Base-by-base conservation (phyloP, 2,888 invertebrate genomes). In the Eupithecia subumbrata region DNA sequence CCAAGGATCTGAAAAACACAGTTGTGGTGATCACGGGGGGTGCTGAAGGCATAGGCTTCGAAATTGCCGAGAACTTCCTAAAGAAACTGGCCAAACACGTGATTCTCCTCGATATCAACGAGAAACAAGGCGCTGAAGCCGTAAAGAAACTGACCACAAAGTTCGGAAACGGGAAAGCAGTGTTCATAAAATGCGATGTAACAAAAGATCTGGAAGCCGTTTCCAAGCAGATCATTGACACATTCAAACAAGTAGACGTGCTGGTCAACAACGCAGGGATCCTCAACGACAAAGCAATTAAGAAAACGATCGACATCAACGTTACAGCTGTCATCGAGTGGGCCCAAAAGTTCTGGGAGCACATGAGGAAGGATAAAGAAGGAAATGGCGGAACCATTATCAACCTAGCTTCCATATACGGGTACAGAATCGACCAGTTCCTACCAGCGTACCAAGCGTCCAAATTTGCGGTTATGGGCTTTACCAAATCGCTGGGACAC, bases 361-460 rank as follows among this genome's bases (percentile, higher is more conserved):
- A 95, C 84, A 94, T 96, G 95, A 91, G 95, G n/a, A 92, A 87
- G 71, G 91, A 95, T 79, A 92, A 91, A 40, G 92, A 94, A 2
- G 95, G 95, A 0, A 84, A 87, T 63, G 96, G 96, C 5, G 96
- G 96, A 5, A 92, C 95, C 4, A 94, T 96, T 68, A 91, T 96
- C 25, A 97, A 97, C 84, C 88, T 96, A 56, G 91, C 96, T 2
- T 96, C 96, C 1, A 92, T 95, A 18, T 92, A 95, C 75, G 96
- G 96, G 0, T 90, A 95, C 52, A 87, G 89, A 78, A 88, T 94
- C 0, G 85, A 91, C 66, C 90, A 92, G 40, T 91, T 91, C 37
- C 84, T 91, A 67, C 95, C 96, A 1, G 88, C 95, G 14, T 85
- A 84, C 56, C 81, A 80, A 69, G 75, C 85, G 5, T 82, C 86